These are phyloP conservation scores for Callinectes sapidus DNA, from an alignment of 2,888 invertebrate genomes.

Conservation along the genomic window DNA sequence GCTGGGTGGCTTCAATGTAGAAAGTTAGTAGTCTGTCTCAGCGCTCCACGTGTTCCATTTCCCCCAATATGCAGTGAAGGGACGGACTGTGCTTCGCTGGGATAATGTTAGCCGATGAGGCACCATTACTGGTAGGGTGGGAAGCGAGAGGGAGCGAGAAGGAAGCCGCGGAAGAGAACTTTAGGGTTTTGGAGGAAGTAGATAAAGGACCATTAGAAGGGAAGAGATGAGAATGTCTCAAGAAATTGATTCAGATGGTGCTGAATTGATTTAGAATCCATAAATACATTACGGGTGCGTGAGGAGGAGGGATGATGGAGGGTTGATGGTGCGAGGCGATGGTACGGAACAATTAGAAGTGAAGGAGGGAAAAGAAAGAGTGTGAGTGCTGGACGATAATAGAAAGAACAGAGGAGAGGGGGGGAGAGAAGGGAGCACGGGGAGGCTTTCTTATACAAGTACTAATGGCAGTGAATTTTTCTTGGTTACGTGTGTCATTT, in stretches of 20 bases:
- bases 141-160: not conserved
- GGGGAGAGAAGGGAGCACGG: not conserved
- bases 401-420: not conserved
- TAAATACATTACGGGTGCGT: not conserved
- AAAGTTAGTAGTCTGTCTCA: not conserved
- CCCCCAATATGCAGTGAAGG: not conserved
- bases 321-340: not conserved
- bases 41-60: not conserved
- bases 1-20: not conserved
- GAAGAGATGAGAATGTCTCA: not conserved
- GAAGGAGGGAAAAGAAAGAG: not conserved
- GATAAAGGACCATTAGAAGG: not conserved
- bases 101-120: not conserved
- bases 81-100: not conserved
- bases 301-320: not conserved
- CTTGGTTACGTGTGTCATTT: no score
- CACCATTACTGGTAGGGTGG: not conserved
- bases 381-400: not conserved
- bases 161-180: not conserved
- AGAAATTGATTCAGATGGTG: not conserved
- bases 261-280: not conserved
- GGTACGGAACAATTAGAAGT: constrained; percentile 12
- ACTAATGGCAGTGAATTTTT: no score
- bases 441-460: not conserved
- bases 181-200: not conserved